Base-by-base conservation (phyloP, 1,140 invertebrate genomes). In the Chelonus insularis region DNA sequence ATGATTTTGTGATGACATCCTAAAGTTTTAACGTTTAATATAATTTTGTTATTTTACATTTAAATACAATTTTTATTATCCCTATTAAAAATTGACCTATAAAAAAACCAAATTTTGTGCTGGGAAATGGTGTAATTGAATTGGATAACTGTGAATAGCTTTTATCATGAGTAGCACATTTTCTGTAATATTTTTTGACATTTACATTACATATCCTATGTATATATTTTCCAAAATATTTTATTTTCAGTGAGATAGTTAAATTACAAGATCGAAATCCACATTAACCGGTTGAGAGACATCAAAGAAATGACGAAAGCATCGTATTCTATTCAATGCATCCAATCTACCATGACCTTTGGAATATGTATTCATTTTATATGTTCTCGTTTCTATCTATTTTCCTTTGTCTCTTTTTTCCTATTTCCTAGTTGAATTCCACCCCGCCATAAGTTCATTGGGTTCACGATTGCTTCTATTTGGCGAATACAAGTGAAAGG, bases 231-330 rank as follows among this genome's bases (percentile, higher is more conserved):
- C n/a, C n/a, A n/a, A n/a, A n/a, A n/a, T n/a, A n/a, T n/a, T n/a
- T n/a, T n/a, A n/a, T 52, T 36, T 23, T 9, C 7, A 52, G 14
- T 1, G 25, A 12, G 25, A 9, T 37, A 48, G 14, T 20, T 29
- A 11, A 2, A 32, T 36, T 20, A 34, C 16, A 12, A 25, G 23
- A n/a, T 20, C 21, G 16, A 58, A 58, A 48, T 58, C 48, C 56
- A 50, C 16, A 43, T 47, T 58, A 9, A 21, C 1, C 43, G 41
- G 23, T 34, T n/a, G 21, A 23, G 45, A 58, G 45, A 48, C 32
- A 58, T 58, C 45, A 58, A 58, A 50, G 32, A 32, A 48, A 48
- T 20, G 18, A 16, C 11, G 11, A 47, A 12, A 32, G 25, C 16
- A 9, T 14, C 12, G 25, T 7, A 12, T 41, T 56, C 36, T 41